These are phyloP conservation scores for Ageneiosus marmoratus DNA, from an alignment of 2,113 vertebrate genomes.

Conservation along the genomic window DNA sequence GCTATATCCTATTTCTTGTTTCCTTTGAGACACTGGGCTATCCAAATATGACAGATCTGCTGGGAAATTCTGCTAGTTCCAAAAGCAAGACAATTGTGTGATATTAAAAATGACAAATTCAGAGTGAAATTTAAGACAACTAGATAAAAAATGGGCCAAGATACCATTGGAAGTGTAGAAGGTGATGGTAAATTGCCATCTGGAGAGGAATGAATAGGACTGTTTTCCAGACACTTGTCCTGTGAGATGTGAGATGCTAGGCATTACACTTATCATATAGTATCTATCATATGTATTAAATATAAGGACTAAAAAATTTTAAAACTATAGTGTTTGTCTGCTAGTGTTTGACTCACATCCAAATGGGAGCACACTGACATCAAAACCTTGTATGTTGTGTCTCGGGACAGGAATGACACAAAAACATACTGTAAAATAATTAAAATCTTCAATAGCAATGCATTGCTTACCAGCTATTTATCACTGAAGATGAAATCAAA, in stretches of 20 bases:
- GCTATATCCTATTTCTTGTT: conserved; percentile 81
- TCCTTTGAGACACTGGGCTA: conserved; percentile 71
- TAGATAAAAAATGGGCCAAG: conserved; percentile 27
- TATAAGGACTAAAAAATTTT: not conserved
- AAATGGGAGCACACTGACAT: conserved; percentile 86
- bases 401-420: conserved; percentile 90
- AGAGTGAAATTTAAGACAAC: not conserved
- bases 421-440: conserved; percentile 84
- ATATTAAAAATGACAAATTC: not conserved
- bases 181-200: conserved; percentile 78
- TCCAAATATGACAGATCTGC: conserved; percentile 82
- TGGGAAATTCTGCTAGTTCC: conserved; percentile 73
- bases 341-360: conserved; percentile 82
- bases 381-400: conserved; percentile 88
- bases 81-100: not conserved
- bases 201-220: conserved; percentile 77
- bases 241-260: conserved; percentile 54
- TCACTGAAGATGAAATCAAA: not conserved
- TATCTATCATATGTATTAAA: not conserved
- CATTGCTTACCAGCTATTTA: not conserved
- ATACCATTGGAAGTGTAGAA: conserved; percentile 81
- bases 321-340: not conserved
- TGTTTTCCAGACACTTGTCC: conserved; percentile 81
- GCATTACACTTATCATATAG: not conserved
- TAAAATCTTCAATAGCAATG: not conserved